Base-by-base conservation (phyloP, 64 coral and sea anemone species). In the Dendronephthya gigantea region DNA sequence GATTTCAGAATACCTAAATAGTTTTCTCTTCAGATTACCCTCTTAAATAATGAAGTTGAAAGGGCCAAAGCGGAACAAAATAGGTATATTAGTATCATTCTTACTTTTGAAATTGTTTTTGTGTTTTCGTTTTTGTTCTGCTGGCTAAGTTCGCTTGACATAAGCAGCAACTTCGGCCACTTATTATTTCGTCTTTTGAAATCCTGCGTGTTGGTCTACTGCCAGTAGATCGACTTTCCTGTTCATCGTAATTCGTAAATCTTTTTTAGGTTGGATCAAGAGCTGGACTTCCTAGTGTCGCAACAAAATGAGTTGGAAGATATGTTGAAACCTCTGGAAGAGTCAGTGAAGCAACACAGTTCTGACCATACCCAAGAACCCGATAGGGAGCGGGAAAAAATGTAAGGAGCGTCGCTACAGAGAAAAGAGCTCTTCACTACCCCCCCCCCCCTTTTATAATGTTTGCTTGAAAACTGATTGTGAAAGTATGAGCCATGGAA, bases 271-370 rank as follows among this genome's bases (percentile, higher is more conserved):
- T 84, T 96, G n/a, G 94, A 96, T 83, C 90, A 96, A 52, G 94
- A 96, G 70, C 68, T 96, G 32, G 89, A 96, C 48, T 96, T 96
- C 41, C 92, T 96, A 50, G 89, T 91, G 52, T 83, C 91, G 27
- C 94, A 96, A 48, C 94, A 96, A 41, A 83, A 90, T 37, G 94
- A 96, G 79, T 83, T 96, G 51, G 91, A 96, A 69, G 94, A 90
- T 55, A 49, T 96, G 83, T 69, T 96, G 35, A 96, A 88, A 29
- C 94, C 94, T 14, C 49, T 96, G 31, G 94, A 96, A 88, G 94
- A 91, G 19, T 88, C 90, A 35, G 85, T 93, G 0, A 86, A 49
- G 14, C 75, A 88, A 76, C 84, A 87, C 19, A 90, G 19, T 47
- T 29, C 55, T 9, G 91, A 87, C 11, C 45, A 88, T 52, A 82